These are phyloP conservation scores for Branchipolynoe longqiensis DNA, from an alignment of 2,888 invertebrate species.

Conservation along the genomic window DNA sequence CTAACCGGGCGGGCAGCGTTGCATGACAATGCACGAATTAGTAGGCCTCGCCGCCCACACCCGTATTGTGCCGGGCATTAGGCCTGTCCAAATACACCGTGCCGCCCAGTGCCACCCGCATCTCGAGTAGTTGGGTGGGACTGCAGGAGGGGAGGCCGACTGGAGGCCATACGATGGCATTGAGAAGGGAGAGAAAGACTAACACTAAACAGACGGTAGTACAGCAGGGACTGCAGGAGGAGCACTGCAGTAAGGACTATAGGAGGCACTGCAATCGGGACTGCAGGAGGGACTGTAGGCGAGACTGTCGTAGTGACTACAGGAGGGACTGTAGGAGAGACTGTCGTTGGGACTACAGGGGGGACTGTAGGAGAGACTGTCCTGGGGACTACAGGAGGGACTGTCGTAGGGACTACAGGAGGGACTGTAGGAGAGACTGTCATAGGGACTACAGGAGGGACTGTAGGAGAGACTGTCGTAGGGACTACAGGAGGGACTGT, in stretches of 20 bases:
- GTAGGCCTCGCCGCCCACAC: slow-evolving; percentile 33
- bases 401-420: neutral
- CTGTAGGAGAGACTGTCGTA: too few relatives aligned
- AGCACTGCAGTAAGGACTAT: neutral
- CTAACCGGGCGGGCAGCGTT: slow-evolving; percentile 31
- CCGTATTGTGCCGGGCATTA: slow-evolving; percentile 56
- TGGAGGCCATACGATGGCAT: too few relatives aligned
- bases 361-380: neutral
- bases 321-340: too few relatives aligned
- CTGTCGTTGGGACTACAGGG: too few relatives aligned
- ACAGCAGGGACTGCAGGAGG: neutral
- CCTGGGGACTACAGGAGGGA: too few relatives aligned
- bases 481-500: too few relatives aligned
- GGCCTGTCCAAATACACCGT: slow-evolving; percentile 41
- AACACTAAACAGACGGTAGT: neutral
- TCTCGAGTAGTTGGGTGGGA: neutral
- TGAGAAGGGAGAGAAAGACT: neutral
- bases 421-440: neutral
- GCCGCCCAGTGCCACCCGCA: neutral
- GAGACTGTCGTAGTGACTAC: neutral
- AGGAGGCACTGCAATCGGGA: too few relatives aligned
- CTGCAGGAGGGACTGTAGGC: neutral
- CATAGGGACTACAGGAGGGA: too few relatives aligned
- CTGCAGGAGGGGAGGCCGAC: too few relatives aligned
- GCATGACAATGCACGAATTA: slow-evolving; percentile 53